phyloP scores from a whole-genome alignment of 2,113 vertebrate genomes.

The Pithys albifrons region DNA sequence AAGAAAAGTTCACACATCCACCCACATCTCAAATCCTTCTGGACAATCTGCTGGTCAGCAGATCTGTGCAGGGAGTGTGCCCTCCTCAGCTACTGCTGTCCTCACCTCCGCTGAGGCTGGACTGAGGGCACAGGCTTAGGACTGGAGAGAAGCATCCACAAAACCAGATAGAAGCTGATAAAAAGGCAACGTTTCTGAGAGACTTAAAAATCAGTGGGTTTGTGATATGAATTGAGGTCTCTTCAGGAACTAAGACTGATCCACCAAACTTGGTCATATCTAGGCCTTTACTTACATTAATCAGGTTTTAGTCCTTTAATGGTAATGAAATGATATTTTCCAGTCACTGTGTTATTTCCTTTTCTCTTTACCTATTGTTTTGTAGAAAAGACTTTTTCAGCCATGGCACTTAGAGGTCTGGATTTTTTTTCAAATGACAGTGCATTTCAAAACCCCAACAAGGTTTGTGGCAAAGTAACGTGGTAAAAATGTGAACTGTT shows the following conservation, averaged over 20 bases:
- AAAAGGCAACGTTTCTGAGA: constrained; percentile 14
- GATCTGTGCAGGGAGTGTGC: neutral
- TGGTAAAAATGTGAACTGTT: constrained; percentile 64
- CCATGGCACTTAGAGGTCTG: constrained; percentile 36
- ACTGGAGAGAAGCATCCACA: neutral
- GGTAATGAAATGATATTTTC: constrained; percentile 66
- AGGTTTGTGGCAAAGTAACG: constrained; percentile 67
- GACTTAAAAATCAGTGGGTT: constrained; percentile 4
- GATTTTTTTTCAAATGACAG: constrained; percentile 57
- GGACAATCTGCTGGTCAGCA: neutral
- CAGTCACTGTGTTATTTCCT: constrained; percentile 74
- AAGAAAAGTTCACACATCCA: neutral
- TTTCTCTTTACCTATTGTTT: constrained; percentile 68
- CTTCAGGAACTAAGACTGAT: constrained; percentile 9
- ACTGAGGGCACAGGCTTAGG: neutral
- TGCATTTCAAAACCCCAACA: constrained; percentile 50
- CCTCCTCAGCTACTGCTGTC: neutral
- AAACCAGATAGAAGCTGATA: neutral
- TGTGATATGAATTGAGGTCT: constrained; percentile 21
- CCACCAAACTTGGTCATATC: constrained; percentile 25
- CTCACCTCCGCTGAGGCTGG: neutral
- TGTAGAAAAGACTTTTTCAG: constrained; percentile 56
- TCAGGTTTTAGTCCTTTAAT: constrained; percentile 66
- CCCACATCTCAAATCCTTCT: neutral
- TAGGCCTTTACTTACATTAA: constrained; percentile 29